phyloP scores from a whole-genome alignment of 2,888 invertebrate species.

The Alsophila aescularia region DNA sequence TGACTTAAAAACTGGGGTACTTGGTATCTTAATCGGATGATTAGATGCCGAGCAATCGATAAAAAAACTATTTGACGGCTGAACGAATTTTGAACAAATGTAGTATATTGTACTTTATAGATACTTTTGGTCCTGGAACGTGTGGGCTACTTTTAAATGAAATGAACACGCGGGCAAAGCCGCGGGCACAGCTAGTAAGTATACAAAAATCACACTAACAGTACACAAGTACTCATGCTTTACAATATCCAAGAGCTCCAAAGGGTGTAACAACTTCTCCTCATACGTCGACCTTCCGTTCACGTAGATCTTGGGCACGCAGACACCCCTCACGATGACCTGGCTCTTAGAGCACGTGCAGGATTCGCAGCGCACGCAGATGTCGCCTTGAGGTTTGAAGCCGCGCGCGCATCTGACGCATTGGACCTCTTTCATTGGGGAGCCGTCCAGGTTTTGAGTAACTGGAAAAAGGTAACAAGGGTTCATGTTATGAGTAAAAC shows the following conservation, averaged over 20 bases:
- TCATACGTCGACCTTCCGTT: constrained; percentile 64
- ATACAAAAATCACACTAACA: constrained; percentile 53
- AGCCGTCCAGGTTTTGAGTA: constrained; percentile 73
- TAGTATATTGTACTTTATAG: too few species aligned
- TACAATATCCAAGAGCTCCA: constrained; percentile 60
- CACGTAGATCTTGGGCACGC: constrained; percentile 64
- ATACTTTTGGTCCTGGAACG: too few species aligned
- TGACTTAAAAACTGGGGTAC: too few species aligned
- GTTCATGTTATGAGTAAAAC: not conserved
- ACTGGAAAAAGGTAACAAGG: constrained; percentile 48
- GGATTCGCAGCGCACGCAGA: constrained; percentile 62
- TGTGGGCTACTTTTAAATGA: too few species aligned
- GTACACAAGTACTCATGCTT: constrained; percentile 71
- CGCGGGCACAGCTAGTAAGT: too few species aligned
- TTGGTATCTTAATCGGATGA: too few species aligned
- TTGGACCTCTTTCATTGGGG: constrained; percentile 69
- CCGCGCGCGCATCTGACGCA: constrained; percentile 74
- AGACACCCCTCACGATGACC: constrained; percentile 58
- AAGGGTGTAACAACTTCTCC: constrained; percentile 58
- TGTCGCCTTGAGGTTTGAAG: constrained; percentile 53
- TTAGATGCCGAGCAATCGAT: too few species aligned
- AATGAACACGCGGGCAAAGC: too few species aligned
- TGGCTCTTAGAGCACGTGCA: constrained; percentile 63
- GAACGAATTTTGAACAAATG: too few species aligned
- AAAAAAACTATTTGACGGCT: too few species aligned